Conservation (phyloP, 2,797 vertebrate species). For the Mastacembelus armatus region DNA sequence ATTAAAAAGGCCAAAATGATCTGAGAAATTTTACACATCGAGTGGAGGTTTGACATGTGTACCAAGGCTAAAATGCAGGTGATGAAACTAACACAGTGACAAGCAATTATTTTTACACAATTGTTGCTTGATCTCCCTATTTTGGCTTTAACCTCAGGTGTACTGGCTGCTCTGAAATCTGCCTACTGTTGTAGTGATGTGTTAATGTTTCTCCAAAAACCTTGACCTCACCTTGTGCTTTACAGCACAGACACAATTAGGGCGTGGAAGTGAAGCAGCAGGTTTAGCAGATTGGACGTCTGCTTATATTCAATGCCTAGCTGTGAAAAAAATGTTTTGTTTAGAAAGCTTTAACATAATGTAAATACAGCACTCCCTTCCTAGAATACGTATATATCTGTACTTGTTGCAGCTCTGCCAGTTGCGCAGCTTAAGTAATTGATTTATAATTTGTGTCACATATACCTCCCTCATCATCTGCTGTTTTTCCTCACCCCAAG, state of each 20-base stretch:
- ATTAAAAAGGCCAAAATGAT: background rate
- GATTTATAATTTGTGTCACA: conserved; percentile 43
- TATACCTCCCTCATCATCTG: conserved; percentile 23
- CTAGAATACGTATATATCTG: conserved; percentile 23
- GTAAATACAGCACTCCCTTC: conserved; percentile 1
- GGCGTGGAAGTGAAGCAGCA: conserved; percentile 29
- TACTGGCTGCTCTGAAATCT: background rate
- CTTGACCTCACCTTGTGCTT: conserved; percentile 13
- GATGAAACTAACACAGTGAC: background rate
- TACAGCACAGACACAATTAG: conserved; percentile 12
- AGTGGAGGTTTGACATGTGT: background rate
- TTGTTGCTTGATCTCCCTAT: background rate
- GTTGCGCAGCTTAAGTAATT: conserved; percentile 44
- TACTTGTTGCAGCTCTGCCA: conserved; percentile 51
- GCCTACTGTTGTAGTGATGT: background rate
- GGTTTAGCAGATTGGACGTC: conserved; percentile 13
- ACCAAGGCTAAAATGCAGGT: background rate
- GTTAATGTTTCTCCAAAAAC: background rate
- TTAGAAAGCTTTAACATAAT: conserved; percentile 1
- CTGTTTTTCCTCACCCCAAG: conserved; percentile 49
- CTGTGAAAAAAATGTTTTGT: background rate
- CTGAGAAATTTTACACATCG: background rate
- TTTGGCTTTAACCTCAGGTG: background rate
- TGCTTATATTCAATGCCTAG: background rate
- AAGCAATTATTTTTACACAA: background rate